Evolutionary conservation across 1,140 invertebrate genomes (phyloP).

Genomic region (Drosophila burlai): DNA sequence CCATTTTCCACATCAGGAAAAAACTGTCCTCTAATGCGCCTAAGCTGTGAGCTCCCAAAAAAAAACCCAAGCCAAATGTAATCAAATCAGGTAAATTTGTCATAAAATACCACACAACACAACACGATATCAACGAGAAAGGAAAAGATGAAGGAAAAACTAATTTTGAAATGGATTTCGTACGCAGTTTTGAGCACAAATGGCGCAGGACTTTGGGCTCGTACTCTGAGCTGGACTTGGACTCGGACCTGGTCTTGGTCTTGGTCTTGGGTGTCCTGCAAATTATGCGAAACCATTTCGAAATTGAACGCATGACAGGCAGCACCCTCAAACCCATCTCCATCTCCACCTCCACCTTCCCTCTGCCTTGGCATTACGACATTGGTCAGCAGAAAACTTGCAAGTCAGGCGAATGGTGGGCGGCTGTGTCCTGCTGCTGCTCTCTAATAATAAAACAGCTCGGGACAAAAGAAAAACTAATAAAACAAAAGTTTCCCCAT

Average conservation of each 20-base stretch:
- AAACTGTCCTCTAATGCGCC: slow-evolving; percentile 53
- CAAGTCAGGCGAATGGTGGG: slow-evolving; percentile 74
- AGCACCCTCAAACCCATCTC: slow-evolving; percentile 1
- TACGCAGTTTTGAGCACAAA: slow-evolving; percentile 83
- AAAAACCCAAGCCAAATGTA: slow-evolving; percentile 59
- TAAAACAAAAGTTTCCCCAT: slow-evolving; percentile 78
- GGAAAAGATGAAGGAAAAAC: slow-evolving; percentile 52
- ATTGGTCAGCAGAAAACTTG: slow-evolving; percentile 83
- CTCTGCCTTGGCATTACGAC: slow-evolving; percentile 58
- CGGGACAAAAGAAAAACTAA: slow-evolving; percentile 80
- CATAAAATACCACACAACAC: slow-evolving; percentile 71
- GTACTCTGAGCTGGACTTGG: slow-evolving; percentile 20
- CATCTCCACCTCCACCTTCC: not conserved
- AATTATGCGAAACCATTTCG: slow-evolving; percentile 85
- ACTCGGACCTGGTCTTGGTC: slow-evolving; percentile 43
- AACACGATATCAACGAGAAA: slow-evolving; percentile 29
- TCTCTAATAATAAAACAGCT: slow-evolving; percentile 75
- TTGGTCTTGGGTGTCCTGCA: slow-evolving; percentile 61
- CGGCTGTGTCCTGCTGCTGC: slow-evolving; percentile 39
- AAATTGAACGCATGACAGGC: slow-evolving; percentile 83
- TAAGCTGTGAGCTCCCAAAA: slow-evolving; percentile 33
- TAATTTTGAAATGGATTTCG: slow-evolving; percentile 84
- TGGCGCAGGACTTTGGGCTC: slow-evolving; percentile 53
- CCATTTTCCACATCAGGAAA: slow-evolving; percentile 26
- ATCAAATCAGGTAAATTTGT: slow-evolving; percentile 85